These are phyloP conservation scores for Mareca strepera DNA, from an alignment of 2,797 vertebrate genomes.

Conservation along the genomic window DNA sequence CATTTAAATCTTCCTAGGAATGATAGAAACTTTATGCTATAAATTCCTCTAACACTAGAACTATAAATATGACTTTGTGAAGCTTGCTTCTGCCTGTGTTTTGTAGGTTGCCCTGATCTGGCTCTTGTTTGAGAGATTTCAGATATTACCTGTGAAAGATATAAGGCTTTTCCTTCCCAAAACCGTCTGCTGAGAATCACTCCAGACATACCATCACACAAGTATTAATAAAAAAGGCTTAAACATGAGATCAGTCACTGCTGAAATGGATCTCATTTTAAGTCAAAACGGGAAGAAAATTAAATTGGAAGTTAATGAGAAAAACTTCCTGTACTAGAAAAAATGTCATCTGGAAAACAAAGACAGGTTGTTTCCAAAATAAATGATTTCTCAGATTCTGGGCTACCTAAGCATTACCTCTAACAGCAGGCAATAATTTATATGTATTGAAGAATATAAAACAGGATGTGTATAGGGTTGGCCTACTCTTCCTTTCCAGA, in stretches of 20 bases:
- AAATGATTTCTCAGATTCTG: not conserved
- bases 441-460: not conserved
- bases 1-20: conserved; percentile 30
- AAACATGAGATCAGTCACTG: not conserved
- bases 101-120: conserved; percentile 31
- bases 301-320: conserved; percentile 43
- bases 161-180: conserved; percentile 9
- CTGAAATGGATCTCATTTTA: conserved; percentile 31
- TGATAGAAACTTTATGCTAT: conserved; percentile 3
- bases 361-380: not conserved
- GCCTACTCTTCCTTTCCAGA: not conserved
- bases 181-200: conserved; percentile 1
- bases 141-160: conserved; percentile 41
- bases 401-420: not conserved
- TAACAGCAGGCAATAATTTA: not conserved
- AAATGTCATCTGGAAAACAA: not conserved
- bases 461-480: not conserved
- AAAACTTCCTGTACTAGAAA: not conserved
- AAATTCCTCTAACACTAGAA: conserved; percentile 2
- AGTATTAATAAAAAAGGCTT: not conserved
- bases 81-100: conserved; percentile 28
- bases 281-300: conserved; percentile 28
- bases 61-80: conserved; percentile 41
- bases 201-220: not conserved
- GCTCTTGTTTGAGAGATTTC: conserved; percentile 29